These are phyloP conservation scores for Gulo gulo DNA, from an alignment of 2,113 vertebrate species.

Conservation along the genomic window DNA sequence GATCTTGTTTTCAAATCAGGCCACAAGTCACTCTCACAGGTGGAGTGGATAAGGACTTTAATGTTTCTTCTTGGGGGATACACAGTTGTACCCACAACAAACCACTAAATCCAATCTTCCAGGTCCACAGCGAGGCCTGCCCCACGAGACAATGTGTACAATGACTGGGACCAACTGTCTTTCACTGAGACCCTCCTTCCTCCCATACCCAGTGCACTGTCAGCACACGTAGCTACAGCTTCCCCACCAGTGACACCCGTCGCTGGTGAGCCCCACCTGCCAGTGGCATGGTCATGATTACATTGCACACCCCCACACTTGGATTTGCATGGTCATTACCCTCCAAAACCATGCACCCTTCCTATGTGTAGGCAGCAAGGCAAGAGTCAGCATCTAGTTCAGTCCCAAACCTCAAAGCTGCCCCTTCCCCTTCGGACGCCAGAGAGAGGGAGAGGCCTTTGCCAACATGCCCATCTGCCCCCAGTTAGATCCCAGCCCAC, in stretches of 20 bases:
- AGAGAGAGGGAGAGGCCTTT: background rate
- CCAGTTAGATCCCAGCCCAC: background rate
- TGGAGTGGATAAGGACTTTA: background rate
- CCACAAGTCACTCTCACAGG: background rate
- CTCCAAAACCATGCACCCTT: background rate
- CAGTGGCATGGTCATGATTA: background rate
- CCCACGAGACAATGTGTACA: rapidly evolving
- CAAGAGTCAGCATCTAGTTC: background rate
- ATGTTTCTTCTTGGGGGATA: background rate
- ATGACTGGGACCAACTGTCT: background rate
- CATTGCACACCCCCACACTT: too few relatives aligned
- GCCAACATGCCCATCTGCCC: background rate
- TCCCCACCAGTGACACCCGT: background rate
- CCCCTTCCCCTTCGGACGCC: background rate
- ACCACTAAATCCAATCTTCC: background rate
- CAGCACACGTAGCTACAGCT: background rate
- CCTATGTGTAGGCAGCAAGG: background rate
- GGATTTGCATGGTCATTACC: background rate
- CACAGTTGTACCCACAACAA: background rate
- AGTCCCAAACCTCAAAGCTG: background rate
- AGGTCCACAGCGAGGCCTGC: background rate
- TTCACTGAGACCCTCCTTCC: background rate
- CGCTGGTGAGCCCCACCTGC: background rate
- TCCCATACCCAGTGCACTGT: background rate
- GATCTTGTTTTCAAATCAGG: background rate